Evolutionary conservation across 2,113 vertebrate species (phyloP), one percentile per base, ranked within the genome.

Genomic region (Sylvietta virens): DNA sequence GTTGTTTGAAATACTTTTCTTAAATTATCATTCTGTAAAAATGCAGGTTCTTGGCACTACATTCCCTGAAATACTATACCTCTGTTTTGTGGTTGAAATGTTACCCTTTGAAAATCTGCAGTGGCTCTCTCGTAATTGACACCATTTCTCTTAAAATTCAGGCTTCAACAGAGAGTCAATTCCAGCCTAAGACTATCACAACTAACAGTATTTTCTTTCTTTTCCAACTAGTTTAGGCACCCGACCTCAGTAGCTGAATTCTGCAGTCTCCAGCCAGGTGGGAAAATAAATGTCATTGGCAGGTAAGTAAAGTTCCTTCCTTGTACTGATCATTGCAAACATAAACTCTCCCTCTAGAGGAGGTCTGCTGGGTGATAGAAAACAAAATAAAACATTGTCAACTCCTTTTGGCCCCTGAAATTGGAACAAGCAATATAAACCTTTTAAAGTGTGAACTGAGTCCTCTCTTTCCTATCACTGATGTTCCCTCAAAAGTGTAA

Each of bases 101-200:
- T 23, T 89, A 77, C 65, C 58, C 89, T 81, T 86, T 64, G 76
- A 86, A 95, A 96, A 96, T 66, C 81, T 93, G 71, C 80, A 85
- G 51, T 81, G 61, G 4, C 95, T 78, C 65, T 93, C 74, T 95
- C 47, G 39, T 91, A 90, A 82, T 79, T 69, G 9, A 22, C 13
- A 81, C 7, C 0, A 53, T 72, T 89, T 73, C 13, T 42, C 39
- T 93, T 96, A 94, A 95, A 96, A 94, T 90, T 91, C 86, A 88
- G 21, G 88, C 37, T 47, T 67, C 12, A 30, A 1, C n/a, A 66
- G 7, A 70, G 28, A 57, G 20, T 77, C 13, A 35, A 4, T 70
- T 89, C 28, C 44, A 81, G 74, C 15, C 10, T n/a, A 39, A 73
- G 23, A 39, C 28, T 78, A 60, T 18, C 66, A 62, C 27, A 11